A percentile compares a stretch with the other conserved stretches of the same genome.
Evolutionary conservation across 2,113 vertebrate genomes (phyloP).

Genomic region (Sialia sialis): DNA sequence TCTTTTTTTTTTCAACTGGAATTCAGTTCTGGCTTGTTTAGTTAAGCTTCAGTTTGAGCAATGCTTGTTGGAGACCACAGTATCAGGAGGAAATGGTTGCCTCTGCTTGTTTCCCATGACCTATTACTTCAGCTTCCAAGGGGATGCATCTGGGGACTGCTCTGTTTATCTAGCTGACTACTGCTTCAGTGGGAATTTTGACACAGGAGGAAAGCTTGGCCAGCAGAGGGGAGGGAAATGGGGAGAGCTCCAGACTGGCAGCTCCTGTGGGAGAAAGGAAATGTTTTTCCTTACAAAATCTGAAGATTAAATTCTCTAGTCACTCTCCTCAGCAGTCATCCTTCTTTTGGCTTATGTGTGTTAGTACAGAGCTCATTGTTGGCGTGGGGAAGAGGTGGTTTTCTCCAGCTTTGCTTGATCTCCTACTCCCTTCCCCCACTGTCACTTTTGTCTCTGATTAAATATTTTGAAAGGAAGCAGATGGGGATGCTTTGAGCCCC

Average conservation of each 20-base stretch:
- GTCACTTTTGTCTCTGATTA: slow-evolving; percentile 41
- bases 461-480: slow-evolving; percentile 55
- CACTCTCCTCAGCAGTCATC: not conserved
- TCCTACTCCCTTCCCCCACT: slow-evolving; percentile 19
- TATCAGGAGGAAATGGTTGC: slow-evolving; percentile 50
- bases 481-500: slow-evolving; percentile 28
- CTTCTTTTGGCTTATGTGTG: slow-evolving; percentile 11
- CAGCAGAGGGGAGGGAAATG: not conserved
- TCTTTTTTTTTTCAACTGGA: not conserved
- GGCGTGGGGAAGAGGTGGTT: not conserved
- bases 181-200: slow-evolving; percentile 45
- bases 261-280: slow-evolving; percentile 37
- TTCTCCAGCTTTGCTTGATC: slow-evolving; percentile 11
- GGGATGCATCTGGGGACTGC: slow-evolving; percentile 36
- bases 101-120: slow-evolving; percentile 54
- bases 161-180: slow-evolving; percentile 56
- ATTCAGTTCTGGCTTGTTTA: not conserved
- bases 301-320: slow-evolving; percentile 27
- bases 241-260: not conserved
- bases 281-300: slow-evolving; percentile 11
- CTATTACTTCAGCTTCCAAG: slow-evolving; percentile 37
- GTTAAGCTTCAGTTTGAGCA: not conserved
- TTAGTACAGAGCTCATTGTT: not conserved
- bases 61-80: not conserved
- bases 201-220: slow-evolving; percentile 2